phyloP scores from a whole-genome alignment of 1,140 invertebrate species.

The Proales similis region DNA sequence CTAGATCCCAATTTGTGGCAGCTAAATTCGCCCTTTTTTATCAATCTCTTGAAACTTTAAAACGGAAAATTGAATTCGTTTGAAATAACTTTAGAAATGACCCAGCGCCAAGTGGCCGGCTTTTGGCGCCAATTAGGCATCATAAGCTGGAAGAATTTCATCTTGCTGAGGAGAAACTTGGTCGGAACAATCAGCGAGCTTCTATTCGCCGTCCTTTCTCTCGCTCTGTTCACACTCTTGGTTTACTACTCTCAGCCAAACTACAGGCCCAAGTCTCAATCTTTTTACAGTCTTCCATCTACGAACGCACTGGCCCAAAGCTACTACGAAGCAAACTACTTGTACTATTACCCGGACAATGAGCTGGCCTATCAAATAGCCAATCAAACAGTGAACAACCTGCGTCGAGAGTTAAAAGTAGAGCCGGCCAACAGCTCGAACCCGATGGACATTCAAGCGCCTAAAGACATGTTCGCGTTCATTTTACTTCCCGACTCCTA shows the following conservation, averaged over 20 bases:
- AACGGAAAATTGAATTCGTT: no score
- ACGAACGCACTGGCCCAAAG: neutral
- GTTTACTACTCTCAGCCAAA: conserved; percentile 17
- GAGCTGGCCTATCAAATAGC: no score
- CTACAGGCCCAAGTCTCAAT: neutral
- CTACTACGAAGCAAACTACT: neutral
- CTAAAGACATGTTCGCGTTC: conserved; percentile 33
- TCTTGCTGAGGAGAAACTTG: conserved; percentile 4
- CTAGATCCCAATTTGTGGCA: no score
- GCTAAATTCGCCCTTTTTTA: no score
- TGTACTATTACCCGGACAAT: conserved; percentile 26
- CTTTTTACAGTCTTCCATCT: neutral
- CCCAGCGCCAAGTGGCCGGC: neutral
- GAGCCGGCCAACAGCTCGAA: conserved; percentile 14
- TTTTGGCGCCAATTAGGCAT: conserved; percentile 34
- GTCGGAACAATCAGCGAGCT: conserved; percentile 5
- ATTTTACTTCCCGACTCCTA: conserved; percentile 5
- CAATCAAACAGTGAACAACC: no score
- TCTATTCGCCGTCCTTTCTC: conserved; percentile 16
- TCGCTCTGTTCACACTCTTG: conserved; percentile 3
- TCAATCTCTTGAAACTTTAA: no score
- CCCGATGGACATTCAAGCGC: no score
- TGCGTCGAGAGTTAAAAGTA: neutral
- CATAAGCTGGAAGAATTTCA: conserved; percentile 35
- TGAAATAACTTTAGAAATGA: no score